Evolutionary conservation across 2,888 invertebrate species (phyloP).

Genomic region (Nymphalis c-album): DNA sequence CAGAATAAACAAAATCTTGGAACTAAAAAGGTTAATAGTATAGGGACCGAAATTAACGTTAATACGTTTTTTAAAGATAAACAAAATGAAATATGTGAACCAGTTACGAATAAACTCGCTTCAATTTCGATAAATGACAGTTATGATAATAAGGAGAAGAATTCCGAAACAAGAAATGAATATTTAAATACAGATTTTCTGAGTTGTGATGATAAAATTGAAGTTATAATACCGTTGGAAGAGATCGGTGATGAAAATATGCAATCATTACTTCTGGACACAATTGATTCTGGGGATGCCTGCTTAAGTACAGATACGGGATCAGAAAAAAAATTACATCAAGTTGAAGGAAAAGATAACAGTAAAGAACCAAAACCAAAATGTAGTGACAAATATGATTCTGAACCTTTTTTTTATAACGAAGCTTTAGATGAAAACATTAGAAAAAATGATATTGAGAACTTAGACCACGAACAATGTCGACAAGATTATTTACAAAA

Average conservation of each 20-base stretch:
- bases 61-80: background rate
- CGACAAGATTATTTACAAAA: background rate
- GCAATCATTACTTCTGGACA: background rate
- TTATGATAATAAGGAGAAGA: background rate
- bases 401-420: background rate
- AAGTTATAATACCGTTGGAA: slow-evolving; percentile 10
- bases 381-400: background rate
- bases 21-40: background rate
- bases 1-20: background rate
- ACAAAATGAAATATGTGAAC: background rate
- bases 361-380: background rate
- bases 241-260: background rate
- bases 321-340: background rate
- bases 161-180: background rate
- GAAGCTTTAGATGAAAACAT: background rate
- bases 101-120: background rate
- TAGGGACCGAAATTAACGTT: background rate
- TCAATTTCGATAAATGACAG: background rate
- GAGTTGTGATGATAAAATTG: slow-evolving; percentile 1
- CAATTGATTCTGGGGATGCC: background rate
- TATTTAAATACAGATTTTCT: background rate
- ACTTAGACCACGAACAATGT: background rate
- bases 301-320: background rate
- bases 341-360: background rate
- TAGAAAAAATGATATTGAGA: background rate